These are phyloP conservation scores for Magallana ariakensis DNA, from an alignment of 1,140 invertebrate genomes.

Conservation along the genomic window DNA sequence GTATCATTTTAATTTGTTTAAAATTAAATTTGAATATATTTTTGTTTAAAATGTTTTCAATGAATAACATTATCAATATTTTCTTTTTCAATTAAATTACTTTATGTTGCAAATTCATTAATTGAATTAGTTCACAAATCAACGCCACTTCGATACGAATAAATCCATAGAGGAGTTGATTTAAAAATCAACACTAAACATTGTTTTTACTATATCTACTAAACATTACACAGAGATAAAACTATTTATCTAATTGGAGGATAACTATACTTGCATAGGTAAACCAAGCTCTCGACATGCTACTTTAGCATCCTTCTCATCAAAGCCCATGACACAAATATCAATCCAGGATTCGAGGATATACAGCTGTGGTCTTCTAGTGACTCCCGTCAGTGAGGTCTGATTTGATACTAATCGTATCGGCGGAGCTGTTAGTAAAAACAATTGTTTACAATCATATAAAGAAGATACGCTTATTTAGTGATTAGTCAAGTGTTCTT, in stretches of 20 bases:
- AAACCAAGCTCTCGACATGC: not conserved
- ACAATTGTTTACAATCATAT: too few relatives aligned
- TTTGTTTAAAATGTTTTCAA: too few relatives aligned
- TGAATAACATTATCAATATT: not conserved
- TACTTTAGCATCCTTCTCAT: not conserved
- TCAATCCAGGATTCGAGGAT: not conserved
- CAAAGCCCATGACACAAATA: not conserved
- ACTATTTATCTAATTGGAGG: too few relatives aligned
- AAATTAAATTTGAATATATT: too few relatives aligned
- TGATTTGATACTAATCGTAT: not conserved
- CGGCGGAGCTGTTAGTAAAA: not conserved
- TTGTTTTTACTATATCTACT: not conserved
- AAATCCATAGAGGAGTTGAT: not conserved
- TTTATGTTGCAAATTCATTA: not conserved
- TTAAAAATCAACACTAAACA: not conserved
- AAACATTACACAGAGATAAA: not conserved
- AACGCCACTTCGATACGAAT: not conserved
- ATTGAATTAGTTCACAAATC: not conserved
- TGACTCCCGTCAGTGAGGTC: not conserved
- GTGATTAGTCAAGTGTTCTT: too few relatives aligned
- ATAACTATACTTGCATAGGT: constrained; percentile 1
- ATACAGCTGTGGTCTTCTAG: not conserved
- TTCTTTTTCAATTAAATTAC: not conserved
- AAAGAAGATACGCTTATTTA: too few relatives aligned
- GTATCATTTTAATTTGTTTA: too few relatives aligned